Conservation (phyloP, 2,113 vertebrate species). For the Pelobates fuscus region DNA sequence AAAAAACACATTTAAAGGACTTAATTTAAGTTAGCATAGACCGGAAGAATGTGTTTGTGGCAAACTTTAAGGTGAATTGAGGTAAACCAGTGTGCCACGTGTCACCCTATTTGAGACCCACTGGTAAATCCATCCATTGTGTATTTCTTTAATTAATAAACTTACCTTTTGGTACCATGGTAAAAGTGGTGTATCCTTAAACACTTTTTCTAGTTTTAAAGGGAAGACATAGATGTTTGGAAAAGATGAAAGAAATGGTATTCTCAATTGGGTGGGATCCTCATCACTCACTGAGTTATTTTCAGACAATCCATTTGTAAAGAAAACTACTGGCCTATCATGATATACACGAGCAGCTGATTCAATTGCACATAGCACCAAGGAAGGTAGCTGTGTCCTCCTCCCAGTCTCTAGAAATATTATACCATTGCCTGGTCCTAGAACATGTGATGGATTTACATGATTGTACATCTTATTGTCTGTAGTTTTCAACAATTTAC, state of each 20-base stretch:
- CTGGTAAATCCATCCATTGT: no score
- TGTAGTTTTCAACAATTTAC: no score
- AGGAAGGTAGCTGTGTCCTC: constrained; percentile 54
- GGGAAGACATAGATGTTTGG: constrained; percentile 72
- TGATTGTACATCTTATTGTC: background rate
- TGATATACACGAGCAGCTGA: constrained; percentile 69
- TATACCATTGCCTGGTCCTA: constrained; percentile 52
- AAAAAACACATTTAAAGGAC: no score
- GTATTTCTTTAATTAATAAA: no score
- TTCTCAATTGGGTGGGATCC: constrained; percentile 54
- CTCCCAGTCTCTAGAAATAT: constrained; percentile 73
- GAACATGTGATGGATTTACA: background rate
- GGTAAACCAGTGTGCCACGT: no score
- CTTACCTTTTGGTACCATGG: constrained; percentile 67
- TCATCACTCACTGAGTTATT: constrained; percentile 17
- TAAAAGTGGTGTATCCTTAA: constrained; percentile 70
- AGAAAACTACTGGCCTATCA: constrained; percentile 61
- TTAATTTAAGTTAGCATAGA: no score
- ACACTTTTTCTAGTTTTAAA: constrained; percentile 66
- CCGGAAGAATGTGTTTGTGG: no score
- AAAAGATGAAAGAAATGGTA: constrained; percentile 66
- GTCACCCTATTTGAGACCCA: no score
- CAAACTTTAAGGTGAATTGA: no score
- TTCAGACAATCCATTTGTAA: constrained; percentile 66
- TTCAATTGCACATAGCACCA: constrained; percentile 71